Conservation (phyloP, 2,888 invertebrate genomes). For the Campoplex nolae region DNA sequence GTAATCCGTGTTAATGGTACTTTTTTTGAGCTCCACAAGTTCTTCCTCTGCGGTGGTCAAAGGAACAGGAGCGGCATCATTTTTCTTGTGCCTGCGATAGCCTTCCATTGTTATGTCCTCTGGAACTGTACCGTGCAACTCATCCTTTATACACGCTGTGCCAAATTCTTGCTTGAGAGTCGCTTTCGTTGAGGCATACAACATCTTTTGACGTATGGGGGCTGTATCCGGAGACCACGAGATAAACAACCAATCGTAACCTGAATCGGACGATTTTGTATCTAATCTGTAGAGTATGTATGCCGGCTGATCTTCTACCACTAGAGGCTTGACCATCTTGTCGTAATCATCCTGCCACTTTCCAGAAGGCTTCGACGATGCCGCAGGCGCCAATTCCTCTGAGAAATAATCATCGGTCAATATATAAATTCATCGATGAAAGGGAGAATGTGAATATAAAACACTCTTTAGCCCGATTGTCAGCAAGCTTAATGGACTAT, state of each 20-base stretch:
- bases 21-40: slow-evolving; percentile 90
- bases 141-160: slow-evolving; percentile 96
- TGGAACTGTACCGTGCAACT: slow-evolving; percentile 94
- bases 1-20: slow-evolving; percentile 89
- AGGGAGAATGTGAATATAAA: neutral
- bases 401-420: slow-evolving; percentile 58
- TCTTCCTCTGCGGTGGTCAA: slow-evolving; percentile 95
- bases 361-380: slow-evolving; percentile 88
- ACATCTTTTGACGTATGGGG: slow-evolving; percentile 97
- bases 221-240: slow-evolving; percentile 98
- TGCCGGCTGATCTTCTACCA: slow-evolving; percentile 94
- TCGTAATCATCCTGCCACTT: slow-evolving; percentile 96
- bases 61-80: slow-evolving; percentile 94
- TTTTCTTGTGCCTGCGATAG: slow-evolving; percentile 91
- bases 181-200: slow-evolving; percentile 98
- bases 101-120: slow-evolving; percentile 93
- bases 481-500: too few relatives aligned
- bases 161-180: slow-evolving; percentile 99
- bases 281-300: slow-evolving; percentile 94
- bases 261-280: slow-evolving; percentile 90
- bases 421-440: neutral
- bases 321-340: slow-evolving; percentile 89
- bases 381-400: slow-evolving; percentile 91
- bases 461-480: neutral
- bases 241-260: slow-evolving; percentile 96